Base-by-base conservation (phyloP, 2,888 invertebrate genomes). In the Zaprionus obscuricornis region DNA sequence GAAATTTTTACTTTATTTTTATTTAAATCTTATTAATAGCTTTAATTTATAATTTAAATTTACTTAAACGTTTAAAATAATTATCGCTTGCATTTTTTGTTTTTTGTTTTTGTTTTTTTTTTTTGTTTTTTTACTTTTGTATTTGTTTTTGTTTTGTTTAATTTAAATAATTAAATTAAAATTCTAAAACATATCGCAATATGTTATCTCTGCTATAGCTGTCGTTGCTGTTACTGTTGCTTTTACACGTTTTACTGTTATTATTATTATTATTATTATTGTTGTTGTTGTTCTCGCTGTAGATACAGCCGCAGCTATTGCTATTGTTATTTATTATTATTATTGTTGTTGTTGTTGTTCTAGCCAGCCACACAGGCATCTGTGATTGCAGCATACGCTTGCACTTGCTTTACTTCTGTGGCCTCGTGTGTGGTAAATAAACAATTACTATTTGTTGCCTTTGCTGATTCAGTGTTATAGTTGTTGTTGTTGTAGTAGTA, bases 41-140 rank as follows among this genome's bases (percentile, higher is more conserved):
- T 89, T 78, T 88, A 75, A 74, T 89, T 88, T 88, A 89, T 89
- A 88, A 89, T 89, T 89, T 89, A 89, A 88, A 85, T 86, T 87
- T 88, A 87, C 89, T 89, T 89, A 89, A 88, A 88, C 79, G 79
- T 89, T 89, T 89, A 89, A 89, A 79, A 89, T 89, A 89, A 89
- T 89, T 88, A 89, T 89, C 88, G 81, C 75, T 85, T 87, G 88
- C 86, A 79, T 87, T 77, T 86, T 84, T 75, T 85, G 74, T 76
- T 66, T 46, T 75, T 85, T 83, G 74, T 66, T 37, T 49, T 14
- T 47, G 20, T 36, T 47, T 54, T 37, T 50, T 43, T 14, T 79
- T 66, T 64, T 71, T 76, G 68, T 78, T 62, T 62, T 8, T 54
- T 55, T 68, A n/a, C n/a, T n/a, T n/a, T n/a, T n/a, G n/a, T n/a